These are phyloP conservation scores for Pachyseris speciosa DNA, from an alignment of 64 coral and sea anemone genomes.

Conservation along the genomic window DNA sequence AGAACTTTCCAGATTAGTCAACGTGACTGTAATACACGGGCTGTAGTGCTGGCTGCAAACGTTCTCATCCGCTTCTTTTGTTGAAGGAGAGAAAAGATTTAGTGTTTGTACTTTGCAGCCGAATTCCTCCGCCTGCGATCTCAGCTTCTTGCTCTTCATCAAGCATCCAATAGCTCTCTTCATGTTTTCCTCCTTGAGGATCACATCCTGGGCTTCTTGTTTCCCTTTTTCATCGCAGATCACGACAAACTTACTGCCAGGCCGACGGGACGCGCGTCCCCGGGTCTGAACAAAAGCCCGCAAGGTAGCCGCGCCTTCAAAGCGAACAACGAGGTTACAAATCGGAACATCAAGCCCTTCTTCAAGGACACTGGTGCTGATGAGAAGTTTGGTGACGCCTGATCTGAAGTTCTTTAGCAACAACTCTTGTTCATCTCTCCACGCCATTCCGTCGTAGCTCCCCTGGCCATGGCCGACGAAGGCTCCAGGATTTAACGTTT, in stretches of 20 bases:
- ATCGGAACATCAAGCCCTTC: constrained; percentile 94
- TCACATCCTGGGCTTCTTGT: constrained; percentile 38
- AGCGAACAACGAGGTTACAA: constrained; percentile 95
- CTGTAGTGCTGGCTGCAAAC: not conserved
- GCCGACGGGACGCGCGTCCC: constrained; percentile 78
- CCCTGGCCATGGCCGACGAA: constrained; percentile 92
- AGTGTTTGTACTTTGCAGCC: constrained; percentile 9
- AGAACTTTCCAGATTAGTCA: not conserved
- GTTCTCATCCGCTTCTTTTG: not conserved
- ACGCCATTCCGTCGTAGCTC: constrained; percentile 90
- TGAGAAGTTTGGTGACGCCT: constrained; percentile 82
- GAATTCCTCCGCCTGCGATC: constrained; percentile 17
- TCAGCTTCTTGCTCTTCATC: not conserved
- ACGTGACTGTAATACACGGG: not conserved
- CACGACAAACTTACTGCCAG: constrained; percentile 85
- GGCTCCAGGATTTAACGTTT: constrained; percentile 68
- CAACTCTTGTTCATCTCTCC: constrained; percentile 88
- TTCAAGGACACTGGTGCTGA: constrained; percentile 91
- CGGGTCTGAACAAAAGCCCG: constrained; percentile 79
- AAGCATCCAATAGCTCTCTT: constrained; percentile 68
- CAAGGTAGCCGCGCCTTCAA: constrained; percentile 74
- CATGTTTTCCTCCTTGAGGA: constrained; percentile 77
- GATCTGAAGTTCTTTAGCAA: constrained; percentile 72
- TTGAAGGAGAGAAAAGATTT: too few relatives aligned
- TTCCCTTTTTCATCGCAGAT: constrained; percentile 68